These are phyloP conservation scores for Philhelius pedissequus DNA, from an alignment of 2,888 invertebrate species.

Conservation along the genomic window DNA sequence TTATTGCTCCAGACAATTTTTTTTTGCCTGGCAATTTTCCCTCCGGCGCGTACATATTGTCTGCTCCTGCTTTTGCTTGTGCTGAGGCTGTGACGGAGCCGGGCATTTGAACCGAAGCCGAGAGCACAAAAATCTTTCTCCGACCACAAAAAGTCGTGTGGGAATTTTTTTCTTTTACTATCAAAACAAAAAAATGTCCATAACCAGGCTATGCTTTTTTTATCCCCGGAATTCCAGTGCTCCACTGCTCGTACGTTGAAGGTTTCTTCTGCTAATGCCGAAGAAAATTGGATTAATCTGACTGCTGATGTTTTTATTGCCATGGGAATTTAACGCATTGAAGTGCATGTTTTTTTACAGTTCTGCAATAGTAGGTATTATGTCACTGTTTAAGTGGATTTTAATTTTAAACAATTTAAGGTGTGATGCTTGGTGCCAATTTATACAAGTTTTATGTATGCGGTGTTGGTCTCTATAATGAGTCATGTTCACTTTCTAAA, in stretches of 20 bases:
- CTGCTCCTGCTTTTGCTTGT: constrained; percentile 30
- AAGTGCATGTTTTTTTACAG: constrained; percentile 18
- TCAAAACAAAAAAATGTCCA: constrained; percentile 34
- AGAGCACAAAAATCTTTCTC: constrained; percentile 45
- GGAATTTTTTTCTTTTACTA: constrained; percentile 60
- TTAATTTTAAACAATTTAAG: constrained; percentile 37
- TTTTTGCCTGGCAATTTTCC: constrained; percentile 37
- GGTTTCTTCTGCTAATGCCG: constrained; percentile 54
- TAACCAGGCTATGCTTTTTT: constrained; percentile 47
- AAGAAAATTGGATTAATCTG: constrained; percentile 68
- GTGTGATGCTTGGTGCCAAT: constrained; percentile 21
- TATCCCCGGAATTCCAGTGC: constrained; percentile 39
- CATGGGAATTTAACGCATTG: constrained; percentile 68
- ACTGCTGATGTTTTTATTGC: constrained; percentile 69
- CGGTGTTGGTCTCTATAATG: neutral
- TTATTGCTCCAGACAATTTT: constrained; percentile 66
- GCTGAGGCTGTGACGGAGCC: constrained; percentile 21
- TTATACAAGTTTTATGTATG: neutral
- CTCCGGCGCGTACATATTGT: constrained; percentile 57
- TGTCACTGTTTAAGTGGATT: constrained; percentile 55
- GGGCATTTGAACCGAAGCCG: constrained; percentile 1
- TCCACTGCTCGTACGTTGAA: constrained; percentile 29
- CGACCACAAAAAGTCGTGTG: constrained; percentile 63
- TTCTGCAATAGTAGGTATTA: constrained; percentile 9
- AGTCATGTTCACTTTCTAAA: neutral